Evolutionary conservation across 1,140 invertebrate genomes (phyloP).

Genomic region (Sogatella furcifera): DNA sequence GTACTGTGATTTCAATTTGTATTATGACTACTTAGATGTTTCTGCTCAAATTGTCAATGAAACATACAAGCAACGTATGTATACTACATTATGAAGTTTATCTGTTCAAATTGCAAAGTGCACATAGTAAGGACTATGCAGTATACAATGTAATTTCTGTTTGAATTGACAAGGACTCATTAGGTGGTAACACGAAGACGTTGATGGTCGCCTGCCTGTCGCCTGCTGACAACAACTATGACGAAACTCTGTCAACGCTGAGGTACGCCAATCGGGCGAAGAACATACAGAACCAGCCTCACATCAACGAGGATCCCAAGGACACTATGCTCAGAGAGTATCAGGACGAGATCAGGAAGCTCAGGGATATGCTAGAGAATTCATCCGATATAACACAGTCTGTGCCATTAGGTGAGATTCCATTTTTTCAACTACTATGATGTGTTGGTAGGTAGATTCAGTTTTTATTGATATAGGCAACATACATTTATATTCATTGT

Average conservation of each 20-base stretch:
- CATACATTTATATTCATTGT: no score
- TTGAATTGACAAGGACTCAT: slow-evolving; percentile 52
- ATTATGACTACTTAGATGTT: no score
- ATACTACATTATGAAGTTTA: no score
- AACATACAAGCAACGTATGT: no score
- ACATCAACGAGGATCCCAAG: slow-evolving; percentile 90
- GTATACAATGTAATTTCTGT: no score
- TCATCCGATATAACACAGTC: neutral
- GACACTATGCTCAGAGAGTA: slow-evolving; percentile 80
- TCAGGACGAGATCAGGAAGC: slow-evolving; percentile 71
- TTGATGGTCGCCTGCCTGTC: slow-evolving; percentile 90
- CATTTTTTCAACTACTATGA: neutral
- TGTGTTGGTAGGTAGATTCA: no score
- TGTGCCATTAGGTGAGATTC: neutral
- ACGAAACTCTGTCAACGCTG: slow-evolving; percentile 82
- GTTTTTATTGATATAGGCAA: neutral
- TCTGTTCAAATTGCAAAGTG: no score
- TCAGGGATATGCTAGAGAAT: slow-evolving; percentile 53
- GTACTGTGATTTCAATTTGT: no score
- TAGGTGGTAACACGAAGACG: slow-evolving; percentile 90
- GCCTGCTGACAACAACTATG: slow-evolving; percentile 79
- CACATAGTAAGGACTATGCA: no score
- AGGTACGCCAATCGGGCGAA: slow-evolving; percentile 84
- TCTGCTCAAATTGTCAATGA: no score
- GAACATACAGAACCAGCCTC: slow-evolving; percentile 87